Conservation (phyloP, 1,140 invertebrate species). For the Batillaria attramentaria region DNA sequence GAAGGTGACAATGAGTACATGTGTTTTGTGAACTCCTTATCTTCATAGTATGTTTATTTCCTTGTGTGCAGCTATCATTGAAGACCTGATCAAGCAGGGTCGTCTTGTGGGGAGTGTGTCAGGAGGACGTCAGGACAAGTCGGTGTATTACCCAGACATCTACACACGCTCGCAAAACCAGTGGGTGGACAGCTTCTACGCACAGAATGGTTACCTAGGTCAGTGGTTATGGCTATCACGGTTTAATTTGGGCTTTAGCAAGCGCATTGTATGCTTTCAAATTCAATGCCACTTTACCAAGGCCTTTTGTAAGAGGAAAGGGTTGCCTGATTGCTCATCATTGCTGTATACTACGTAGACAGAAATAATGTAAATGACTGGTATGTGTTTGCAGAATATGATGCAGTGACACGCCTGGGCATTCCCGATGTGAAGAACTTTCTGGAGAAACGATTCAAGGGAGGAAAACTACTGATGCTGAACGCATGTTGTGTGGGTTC, state of each 20-base stretch:
- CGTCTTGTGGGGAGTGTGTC: slow-evolving; percentile 84
- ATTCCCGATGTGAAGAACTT: slow-evolving; percentile 88
- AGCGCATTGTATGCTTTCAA: too few species aligned
- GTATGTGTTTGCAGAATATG: slow-evolving; percentile 92
- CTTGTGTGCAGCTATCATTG: slow-evolving; percentile 76
- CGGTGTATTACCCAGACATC: slow-evolving; percentile 89
- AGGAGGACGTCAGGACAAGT: slow-evolving; percentile 81
- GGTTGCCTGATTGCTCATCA: too few species aligned
- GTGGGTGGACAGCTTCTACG: slow-evolving; percentile 93
- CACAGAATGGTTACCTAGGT: slow-evolving; percentile 94
- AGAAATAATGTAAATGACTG: too few species aligned
- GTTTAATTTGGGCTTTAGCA: too few species aligned
- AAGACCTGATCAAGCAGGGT: slow-evolving; percentile 78
- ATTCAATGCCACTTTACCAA: too few species aligned
- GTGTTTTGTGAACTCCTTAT: too few species aligned
- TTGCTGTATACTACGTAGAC: too few species aligned
- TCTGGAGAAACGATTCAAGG: slow-evolving; percentile 84
- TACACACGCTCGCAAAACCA: slow-evolving; percentile 90
- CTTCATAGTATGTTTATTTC: too few species aligned
- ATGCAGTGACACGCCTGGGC: slow-evolving; percentile 88
- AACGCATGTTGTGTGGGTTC: slow-evolving; percentile 84
- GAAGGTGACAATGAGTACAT: too few species aligned
- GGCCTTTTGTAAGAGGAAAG: too few species aligned
- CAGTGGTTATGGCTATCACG: too few species aligned
- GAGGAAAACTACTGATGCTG: slow-evolving; percentile 81